Conservation (phyloP, 2,797 vertebrate species). For the Nannoperca obscura region DNA sequence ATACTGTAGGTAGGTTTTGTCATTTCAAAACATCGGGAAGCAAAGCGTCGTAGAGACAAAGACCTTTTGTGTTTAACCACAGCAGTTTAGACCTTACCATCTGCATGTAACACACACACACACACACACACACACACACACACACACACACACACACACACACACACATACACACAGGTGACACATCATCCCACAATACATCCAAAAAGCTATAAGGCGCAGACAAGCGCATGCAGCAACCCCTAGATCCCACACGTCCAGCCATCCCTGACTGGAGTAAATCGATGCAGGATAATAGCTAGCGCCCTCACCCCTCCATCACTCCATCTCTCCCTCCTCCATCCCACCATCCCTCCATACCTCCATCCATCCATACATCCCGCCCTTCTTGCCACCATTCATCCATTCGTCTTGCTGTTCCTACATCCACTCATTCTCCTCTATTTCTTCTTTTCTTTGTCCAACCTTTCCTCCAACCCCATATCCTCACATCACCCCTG, state of each 20-base stretch:
- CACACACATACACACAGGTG: slow-evolving; percentile 52
- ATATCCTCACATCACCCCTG: slow-evolving; percentile 30
- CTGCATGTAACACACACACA: slow-evolving; percentile 47
- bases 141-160: slow-evolving; percentile 33
- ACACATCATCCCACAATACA: slow-evolving; percentile 65
- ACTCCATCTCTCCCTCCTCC: slow-evolving; percentile 50
- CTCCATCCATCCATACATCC: slow-evolving; percentile 10
- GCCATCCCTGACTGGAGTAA: slow-evolving; percentile 82
- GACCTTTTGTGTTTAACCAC: slow-evolving; percentile 53
- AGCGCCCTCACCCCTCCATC: slow-evolving; percentile 63
- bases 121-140: background rate
- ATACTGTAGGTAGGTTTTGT: slow-evolving; percentile 6
- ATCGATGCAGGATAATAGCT: slow-evolving; percentile 84
- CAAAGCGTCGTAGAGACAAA: slow-evolving; percentile 20
- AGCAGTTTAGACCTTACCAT: slow-evolving; percentile 46
- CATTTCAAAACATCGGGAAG: background rate
- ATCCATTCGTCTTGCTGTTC: slow-evolving; percentile 32
- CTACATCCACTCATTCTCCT: slow-evolving; percentile 10
- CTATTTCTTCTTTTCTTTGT: slow-evolving; percentile 13
- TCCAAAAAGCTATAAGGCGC: slow-evolving; percentile 73
- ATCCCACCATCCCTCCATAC: slow-evolving; percentile 28
- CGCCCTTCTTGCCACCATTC: slow-evolving; percentile 19
- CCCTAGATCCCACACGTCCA: slow-evolving; percentile 79
- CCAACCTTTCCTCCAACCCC: slow-evolving; percentile 8
- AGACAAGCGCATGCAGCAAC: slow-evolving; percentile 70